Evolutionary conservation across 1,140 invertebrate species (phyloP), one percentile per base, ranked within the genome.

Genomic region (Pteromalus puparum): DNA sequence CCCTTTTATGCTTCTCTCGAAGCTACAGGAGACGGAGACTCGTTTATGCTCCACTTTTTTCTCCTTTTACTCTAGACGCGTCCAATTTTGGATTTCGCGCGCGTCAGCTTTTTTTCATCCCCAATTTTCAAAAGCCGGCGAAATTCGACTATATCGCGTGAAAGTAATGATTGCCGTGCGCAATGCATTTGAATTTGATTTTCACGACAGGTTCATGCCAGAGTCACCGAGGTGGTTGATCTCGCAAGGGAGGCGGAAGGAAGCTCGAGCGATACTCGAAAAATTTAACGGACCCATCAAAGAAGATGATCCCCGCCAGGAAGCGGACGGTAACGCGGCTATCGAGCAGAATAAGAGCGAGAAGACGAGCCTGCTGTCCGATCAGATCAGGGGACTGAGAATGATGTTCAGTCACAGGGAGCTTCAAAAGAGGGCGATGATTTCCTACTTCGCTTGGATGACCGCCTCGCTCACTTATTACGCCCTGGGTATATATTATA

Each of bases 401-500:
- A 83, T 84, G 24, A 88, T 85, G 0, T 90, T 86, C 53, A 79
- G 83, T 3, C 83, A 90, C 53, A 10, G 65, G 3, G 92, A 93
- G 78, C 83, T 93, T 0, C 77, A 87, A 9, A 89, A 85, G 28
- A 86, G 92, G 85, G 81, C 90, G 0, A 38, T 89, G 4, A 91
- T 93, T 42, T 89, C 88, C 34, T 90, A 90, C 78, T 90, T 92
- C 70, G 83, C 87, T 21, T 93, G 92, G 92, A 93, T 93, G 87
- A 92, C 93, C 0, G 93, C 93, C 2, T 93, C 94, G 0, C 86
- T 94, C 26, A 92, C 92, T 74, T 94, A 94, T 85, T 94, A 94
- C 87, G 91, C 88, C 28, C 82, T 93, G 74, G 90, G 91, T 91
- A 87, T 34, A 34, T 34, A 34, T 34, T 34, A 34, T 34, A 34